Conservation (phyloP, 2,888 invertebrate species). For the Drosophila vallismaia region DNA sequence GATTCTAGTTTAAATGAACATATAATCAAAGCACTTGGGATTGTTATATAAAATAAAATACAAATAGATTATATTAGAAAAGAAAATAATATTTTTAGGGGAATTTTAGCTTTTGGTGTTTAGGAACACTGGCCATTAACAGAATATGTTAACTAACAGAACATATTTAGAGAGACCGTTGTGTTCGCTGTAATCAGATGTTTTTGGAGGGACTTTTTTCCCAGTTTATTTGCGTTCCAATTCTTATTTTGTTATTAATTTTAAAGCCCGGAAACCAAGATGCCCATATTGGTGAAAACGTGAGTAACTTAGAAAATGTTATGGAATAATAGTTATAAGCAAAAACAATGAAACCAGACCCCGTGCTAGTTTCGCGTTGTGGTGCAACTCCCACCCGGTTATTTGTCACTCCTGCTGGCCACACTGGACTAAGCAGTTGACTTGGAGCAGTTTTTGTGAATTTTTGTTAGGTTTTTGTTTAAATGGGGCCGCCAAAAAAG, state of each 20-base stretch:
- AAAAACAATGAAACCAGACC: not conserved
- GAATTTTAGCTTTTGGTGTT: not conserved
- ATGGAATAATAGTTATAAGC: not conserved
- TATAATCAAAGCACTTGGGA: constrained; percentile 49
- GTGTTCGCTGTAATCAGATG: not conserved
- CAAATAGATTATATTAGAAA: no score
- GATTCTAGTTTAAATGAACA: constrained; percentile 33
- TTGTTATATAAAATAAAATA: not conserved
- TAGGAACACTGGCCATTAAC: not conserved
- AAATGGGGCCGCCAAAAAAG: constrained; percentile 83
- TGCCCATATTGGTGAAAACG: constrained; percentile 82
- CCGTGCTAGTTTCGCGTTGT: not conserved
- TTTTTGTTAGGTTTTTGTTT: constrained; percentile 29
- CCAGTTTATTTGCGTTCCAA: constrained; percentile 4
- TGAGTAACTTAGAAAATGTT: constrained; percentile 59
- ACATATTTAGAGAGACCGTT: not conserved
- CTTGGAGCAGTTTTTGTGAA: constrained; percentile 26
- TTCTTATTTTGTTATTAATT: not conserved
- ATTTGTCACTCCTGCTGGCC: constrained; percentile 2
- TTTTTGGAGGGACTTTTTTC: constrained; percentile 1
- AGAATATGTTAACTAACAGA: not conserved
- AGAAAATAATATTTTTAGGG: not conserved
- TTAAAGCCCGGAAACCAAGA: constrained; percentile 18
- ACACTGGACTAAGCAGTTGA: not conserved
- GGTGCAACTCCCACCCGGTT: not conserved